Evolutionary conservation across 2,113 vertebrate genomes (phyloP), one percentile per base, ranked within the genome.

Genomic region (Phasianus colchicus): DNA sequence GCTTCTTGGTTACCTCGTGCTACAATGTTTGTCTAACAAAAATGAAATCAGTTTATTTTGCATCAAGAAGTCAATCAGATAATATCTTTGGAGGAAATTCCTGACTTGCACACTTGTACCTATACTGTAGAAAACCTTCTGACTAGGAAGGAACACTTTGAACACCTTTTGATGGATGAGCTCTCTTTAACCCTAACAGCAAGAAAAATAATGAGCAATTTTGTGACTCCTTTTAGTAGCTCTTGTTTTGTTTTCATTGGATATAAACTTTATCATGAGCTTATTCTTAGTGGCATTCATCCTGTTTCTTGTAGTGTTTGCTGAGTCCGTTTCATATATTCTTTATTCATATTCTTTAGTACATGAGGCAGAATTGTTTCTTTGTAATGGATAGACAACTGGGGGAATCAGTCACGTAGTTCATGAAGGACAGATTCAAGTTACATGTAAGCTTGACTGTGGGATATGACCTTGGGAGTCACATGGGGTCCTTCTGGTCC

Each of bases 61-160:
- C 42, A 42, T 43, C 10, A 92, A 86, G 54, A 90, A 91, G 76
- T 11, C 5, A 55, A 71, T n/a, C 43, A 74, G 36, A 45, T 88
- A 86, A 38, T 81, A 83, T 58, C 54, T 70, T 83, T 60, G 82
- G 36, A 69, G 79, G 70, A 95, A 96, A 86, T 76, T 58, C 47
- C 45, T 92, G 14, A 85, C 70, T 64, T 79, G 81, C 10, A 86
- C 5, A 21, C 15, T 54, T 42, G 30, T 40, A 20, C 5, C 21
- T 86, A 32, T 65, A 38, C 36, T 8, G 5, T 11, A 48, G 82
- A 72, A 57, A 45, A 11, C 30, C 42, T 63, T 90, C 45, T 83
- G 4, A 27, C 79, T 89, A 50, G 48, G 48, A 84, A 10, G 42
- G 38, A 71, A 55, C 20, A 55, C 40, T 89, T 76, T 11, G n/a